Evolutionary conservation across 2,888 invertebrate genomes (phyloP).

Genomic region (Pocota personata): DNA sequence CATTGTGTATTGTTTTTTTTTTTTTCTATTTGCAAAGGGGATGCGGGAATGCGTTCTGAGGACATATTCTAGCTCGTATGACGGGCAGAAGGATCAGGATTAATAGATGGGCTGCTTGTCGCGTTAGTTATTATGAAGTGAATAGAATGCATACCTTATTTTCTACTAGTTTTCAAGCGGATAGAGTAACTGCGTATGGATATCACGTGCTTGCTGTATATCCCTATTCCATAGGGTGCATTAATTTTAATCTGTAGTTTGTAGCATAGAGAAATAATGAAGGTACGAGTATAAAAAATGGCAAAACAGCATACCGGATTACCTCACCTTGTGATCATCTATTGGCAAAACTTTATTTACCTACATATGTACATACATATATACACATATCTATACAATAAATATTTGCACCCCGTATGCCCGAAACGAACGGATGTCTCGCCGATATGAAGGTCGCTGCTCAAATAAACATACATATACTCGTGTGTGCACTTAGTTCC

Average conservation of each 20-base stretch:
- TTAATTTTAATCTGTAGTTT: not conserved
- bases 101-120: constrained; percentile 63
- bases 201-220: not conserved
- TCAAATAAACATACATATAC: too few relatives aligned
- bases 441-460: too few relatives aligned
- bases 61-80: constrained; percentile 51
- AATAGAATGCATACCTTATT: constrained; percentile 2
- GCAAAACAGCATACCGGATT: too few relatives aligned
- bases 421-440: too few relatives aligned
- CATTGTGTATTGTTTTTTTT: constrained; percentile 34
- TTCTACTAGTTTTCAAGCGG: not conserved
- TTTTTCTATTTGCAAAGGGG: constrained; percentile 8
- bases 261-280: not conserved
- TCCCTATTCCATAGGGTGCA: not conserved
- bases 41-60: constrained; percentile 40
- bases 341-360: too few relatives aligned
- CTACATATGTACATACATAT: too few relatives aligned
- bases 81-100: constrained; percentile 49
- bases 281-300: too few relatives aligned
- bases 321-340: too few relatives aligned
- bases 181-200: not conserved
- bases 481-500: too few relatives aligned
- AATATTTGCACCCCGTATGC: too few relatives aligned
- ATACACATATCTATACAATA: too few relatives aligned
- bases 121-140: constrained; percentile 51